Conservation (phyloP, 2,888 invertebrate genomes). For the Willowsia nigromaculata region DNA sequence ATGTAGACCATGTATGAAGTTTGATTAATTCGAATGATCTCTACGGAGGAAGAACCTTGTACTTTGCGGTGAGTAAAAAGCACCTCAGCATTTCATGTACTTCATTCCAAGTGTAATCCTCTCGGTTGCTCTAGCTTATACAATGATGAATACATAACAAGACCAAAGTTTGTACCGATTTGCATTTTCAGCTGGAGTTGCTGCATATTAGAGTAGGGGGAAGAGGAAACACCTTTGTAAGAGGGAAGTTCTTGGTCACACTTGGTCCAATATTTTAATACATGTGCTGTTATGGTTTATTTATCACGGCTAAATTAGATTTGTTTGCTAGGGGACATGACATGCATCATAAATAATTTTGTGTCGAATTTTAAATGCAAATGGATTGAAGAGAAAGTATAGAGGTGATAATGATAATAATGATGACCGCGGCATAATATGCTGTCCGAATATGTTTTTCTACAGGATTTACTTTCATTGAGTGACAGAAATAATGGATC, state of each 20-base stretch:
- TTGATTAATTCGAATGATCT: constrained; percentile 40
- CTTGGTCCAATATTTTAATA: not conserved
- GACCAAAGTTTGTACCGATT: not conserved
- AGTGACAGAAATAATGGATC: not conserved
- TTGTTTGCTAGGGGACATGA: not conserved
- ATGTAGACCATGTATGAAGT: constrained; percentile 29
- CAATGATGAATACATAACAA: not conserved
- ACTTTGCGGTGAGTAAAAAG: not conserved
- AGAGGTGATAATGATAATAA: not conserved
- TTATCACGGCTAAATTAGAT: not conserved
- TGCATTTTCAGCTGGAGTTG: not conserved
- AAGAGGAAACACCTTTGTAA: not conserved
- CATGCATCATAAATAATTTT: constrained; percentile 16
- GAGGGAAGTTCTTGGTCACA: not conserved
- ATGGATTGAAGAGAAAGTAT: not conserved
- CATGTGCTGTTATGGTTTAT: not conserved
- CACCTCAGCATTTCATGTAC: not conserved
- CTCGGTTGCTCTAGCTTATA: not conserved
- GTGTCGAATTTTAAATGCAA: not conserved
- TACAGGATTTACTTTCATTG: not conserved
- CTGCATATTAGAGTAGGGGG: not conserved
- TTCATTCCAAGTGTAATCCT: not conserved
- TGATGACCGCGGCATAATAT: not conserved
- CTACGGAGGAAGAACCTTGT: not conserved
- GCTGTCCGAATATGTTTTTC: too few species aligned